Conservation (phyloP, 2,113 vertebrate species). For the Petromus typicus region DNA sequence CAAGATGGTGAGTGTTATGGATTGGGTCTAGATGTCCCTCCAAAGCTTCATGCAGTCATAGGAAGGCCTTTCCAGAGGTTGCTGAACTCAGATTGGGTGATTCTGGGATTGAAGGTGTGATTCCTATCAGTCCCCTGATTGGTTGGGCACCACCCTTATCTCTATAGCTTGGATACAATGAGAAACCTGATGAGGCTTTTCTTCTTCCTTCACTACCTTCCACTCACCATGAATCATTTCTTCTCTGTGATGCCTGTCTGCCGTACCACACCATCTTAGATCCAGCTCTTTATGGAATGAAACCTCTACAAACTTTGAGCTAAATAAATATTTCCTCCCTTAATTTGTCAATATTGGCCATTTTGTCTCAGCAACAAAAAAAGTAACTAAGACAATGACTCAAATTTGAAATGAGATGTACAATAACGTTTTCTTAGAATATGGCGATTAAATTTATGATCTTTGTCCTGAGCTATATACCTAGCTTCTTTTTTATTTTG, state of each 20-base stretch:
- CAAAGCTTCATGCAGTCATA: neutral
- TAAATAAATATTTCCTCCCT: neutral
- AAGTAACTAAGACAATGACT: neutral
- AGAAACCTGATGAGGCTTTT: neutral
- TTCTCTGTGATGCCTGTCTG: neutral
- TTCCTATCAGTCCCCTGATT: neutral
- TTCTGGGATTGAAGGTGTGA: neutral
- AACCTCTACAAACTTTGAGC: neutral
- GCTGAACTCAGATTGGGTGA: neutral
- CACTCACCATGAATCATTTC: neutral
- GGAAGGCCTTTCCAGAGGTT: neutral
- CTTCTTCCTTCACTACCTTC: neutral
- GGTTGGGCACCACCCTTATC: neutral
- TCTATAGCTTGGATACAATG: neutral
- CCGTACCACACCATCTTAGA: neutral
- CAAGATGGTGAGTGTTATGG: neutral
- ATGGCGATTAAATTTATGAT: neutral
- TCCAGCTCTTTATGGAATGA: neutral
- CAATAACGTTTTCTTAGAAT: neutral
- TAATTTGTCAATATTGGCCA: neutral
- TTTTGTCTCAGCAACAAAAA: neutral
- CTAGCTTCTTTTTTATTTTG: neutral
- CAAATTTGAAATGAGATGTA: slow-evolving; percentile 13
- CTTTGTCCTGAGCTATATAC: neutral
- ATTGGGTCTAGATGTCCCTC: neutral